phyloP scores from a whole-genome alignment of 2,797 vertebrate species.

The Staurois parvus region DNA sequence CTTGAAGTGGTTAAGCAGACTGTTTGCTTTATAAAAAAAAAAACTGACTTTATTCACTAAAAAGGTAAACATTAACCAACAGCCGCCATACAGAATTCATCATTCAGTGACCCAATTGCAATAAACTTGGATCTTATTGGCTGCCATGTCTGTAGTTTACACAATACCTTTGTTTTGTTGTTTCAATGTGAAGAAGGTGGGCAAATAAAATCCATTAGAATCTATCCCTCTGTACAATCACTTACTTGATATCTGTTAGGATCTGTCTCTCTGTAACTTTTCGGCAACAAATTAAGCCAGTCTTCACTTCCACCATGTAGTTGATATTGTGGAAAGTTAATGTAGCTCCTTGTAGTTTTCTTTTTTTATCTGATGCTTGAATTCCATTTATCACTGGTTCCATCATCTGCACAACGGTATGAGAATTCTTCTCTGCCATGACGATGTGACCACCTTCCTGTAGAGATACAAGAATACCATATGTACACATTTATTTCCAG shows the following conservation, averaged over 20 bases:
- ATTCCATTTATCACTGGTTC: constrained; percentile 64
- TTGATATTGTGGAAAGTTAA: constrained; percentile 77
- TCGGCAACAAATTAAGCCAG: constrained; percentile 63
- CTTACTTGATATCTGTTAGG: constrained; percentile 74
- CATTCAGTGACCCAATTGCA: too few species aligned
- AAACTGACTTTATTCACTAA: too few species aligned
- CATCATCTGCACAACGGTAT: constrained; percentile 69
- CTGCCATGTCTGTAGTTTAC: too few species aligned
- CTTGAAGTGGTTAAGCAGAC: too few species aligned
- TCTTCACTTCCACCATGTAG: constrained; percentile 74
- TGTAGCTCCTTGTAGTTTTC: constrained; percentile 42
- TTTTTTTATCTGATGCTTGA: not conserved
- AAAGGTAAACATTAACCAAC: too few species aligned
- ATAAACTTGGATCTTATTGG: too few species aligned
- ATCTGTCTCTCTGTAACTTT: constrained; percentile 72
- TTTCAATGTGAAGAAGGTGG: too few species aligned
- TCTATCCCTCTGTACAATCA: constrained; percentile 67
- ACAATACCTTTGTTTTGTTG: too few species aligned
- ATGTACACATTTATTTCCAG: too few species aligned
- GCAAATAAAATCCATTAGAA: constrained; percentile 66
- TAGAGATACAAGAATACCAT: constrained; percentile 10
- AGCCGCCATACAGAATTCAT: too few species aligned
- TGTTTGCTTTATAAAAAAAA: too few species aligned
- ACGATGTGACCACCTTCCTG: constrained; percentile 56
- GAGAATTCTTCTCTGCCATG: constrained; percentile 68